Evolutionary conservation across 2,888 invertebrate genomes (phyloP).

Genomic region (Agrotis exclamationis): DNA sequence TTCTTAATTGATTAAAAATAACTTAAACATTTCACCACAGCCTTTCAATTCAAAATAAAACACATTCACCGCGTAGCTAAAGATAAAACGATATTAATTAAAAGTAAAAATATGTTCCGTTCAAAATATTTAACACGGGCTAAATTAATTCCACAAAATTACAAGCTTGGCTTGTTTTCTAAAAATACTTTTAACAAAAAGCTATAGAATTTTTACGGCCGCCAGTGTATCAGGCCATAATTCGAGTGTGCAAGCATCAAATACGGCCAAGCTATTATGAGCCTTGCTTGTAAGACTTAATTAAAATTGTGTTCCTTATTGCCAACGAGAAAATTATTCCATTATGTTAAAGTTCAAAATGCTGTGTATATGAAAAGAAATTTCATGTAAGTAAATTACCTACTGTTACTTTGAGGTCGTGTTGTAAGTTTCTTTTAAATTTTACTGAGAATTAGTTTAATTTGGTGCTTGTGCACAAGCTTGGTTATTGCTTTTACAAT

Average conservation of each 20-base stretch:
- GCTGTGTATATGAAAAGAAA: constrained; percentile 56
- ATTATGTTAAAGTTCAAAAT: constrained; percentile 63
- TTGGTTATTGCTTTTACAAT: background rate
- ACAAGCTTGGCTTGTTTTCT: constrained; percentile 33
- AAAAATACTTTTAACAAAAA: constrained; percentile 37
- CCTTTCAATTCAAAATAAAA: constrained; percentile 31
- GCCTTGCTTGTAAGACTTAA: constrained; percentile 74
- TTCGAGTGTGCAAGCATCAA: constrained; percentile 74
- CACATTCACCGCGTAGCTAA: constrained; percentile 17
- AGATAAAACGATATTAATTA: constrained; percentile 42
- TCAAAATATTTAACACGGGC: constrained; percentile 30
- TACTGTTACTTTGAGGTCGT: constrained; percentile 29
- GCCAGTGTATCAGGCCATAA: constrained; percentile 67
- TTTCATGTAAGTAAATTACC: constrained; percentile 46
- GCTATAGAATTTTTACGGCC: constrained; percentile 52
- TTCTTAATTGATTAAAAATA: constrained; percentile 1
- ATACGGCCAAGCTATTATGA: constrained; percentile 74
- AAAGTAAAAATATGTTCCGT: constrained; percentile 12
- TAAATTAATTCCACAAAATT: constrained; percentile 43
- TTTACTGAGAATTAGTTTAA: constrained; percentile 1
- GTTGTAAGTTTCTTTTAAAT: background rate
- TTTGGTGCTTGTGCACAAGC: background rate
- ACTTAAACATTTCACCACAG: constrained; percentile 11
- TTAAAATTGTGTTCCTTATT: constrained; percentile 76
- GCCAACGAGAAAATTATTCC: constrained; percentile 68